Percentiles rank a stretch among this genome's conserved stretches.
Evolutionary conservation across 2,797 vertebrate genomes (phyloP).

Genomic region (Galaxias olidus): DNA sequence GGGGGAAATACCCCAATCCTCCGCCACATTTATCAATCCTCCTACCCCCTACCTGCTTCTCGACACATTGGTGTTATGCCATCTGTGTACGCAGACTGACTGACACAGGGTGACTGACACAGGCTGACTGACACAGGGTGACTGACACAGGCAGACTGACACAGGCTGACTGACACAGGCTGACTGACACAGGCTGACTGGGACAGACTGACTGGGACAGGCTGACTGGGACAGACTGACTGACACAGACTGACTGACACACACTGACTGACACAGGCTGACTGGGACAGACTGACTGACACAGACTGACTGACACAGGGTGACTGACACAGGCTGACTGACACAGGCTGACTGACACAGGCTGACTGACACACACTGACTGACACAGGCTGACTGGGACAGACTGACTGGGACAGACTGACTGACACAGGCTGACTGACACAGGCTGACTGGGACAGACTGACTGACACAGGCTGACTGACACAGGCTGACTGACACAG

Average conservation of each 20-base stretch:
- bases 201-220: constrained; percentile 45
- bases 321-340: constrained; percentile 37
- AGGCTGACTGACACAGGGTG: constrained; percentile 49
- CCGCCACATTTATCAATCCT: constrained; percentile 18
- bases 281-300: constrained; percentile 38
- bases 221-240: constrained; percentile 43
- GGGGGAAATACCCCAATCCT: constrained; percentile 9
- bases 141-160: too few species aligned
- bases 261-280: constrained; percentile 49
- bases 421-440: constrained; percentile 48
- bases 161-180: constrained; percentile 48
- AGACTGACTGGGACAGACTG: constrained; percentile 31
- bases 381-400: too few species aligned
- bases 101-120: constrained; percentile 39
- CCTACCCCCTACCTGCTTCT: constrained; percentile 36
- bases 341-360: constrained; percentile 45
- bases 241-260: constrained; percentile 45
- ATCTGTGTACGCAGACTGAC: constrained; percentile 44
- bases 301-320: too few species aligned
- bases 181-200: constrained; percentile 39
- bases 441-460: too few species aligned
- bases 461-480: constrained; percentile 37
- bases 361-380: constrained; percentile 48
- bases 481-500: constrained; percentile 48
- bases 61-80: constrained; percentile 44